Evolutionary conservation across 2,113 vertebrate genomes (phyloP), one percentile per base, ranked within the genome.

Genomic region (Holacanthus passer): DNA sequence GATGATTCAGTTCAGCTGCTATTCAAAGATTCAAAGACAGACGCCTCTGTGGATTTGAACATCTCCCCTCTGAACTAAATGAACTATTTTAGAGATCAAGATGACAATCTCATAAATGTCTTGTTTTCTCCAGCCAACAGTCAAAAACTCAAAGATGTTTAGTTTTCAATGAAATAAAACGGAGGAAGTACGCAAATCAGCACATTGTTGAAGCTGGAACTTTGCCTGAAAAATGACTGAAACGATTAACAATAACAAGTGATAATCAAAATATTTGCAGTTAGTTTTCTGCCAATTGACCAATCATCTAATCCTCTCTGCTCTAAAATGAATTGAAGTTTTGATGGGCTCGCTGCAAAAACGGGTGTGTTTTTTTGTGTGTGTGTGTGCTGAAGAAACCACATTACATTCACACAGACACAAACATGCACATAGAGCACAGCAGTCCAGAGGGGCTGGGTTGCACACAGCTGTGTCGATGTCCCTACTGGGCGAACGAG

Each of bases 401-500:
- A 5, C 29, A 47, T 17, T 22, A 50, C 19, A 19, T 24, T 24
- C 7, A 22, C 37, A 29, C 32, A 13, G 1, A 13, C 68, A 45
- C 70, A 48, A 32, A 70, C 43, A 22, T 43, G 22, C 43, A 56
- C 2, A 4, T 27, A 0, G n/a, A n/a, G n/a, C 29, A 48, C 9
- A 59, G n/a, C 37, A 70, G 58, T 65, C 39, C 13, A 56, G 58
- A 60, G 39, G 53, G 58, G 52, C 63, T 32, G 7, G 43, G 59
- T 73, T n/a, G 78, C 80, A 70, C 63, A 71, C 84, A 81, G 89
- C 76, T 85, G 87, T 84, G 81, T 52, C 52, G 3, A 43, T 1
- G 4, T 83, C 65, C 69, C 70, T 50, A 5, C 37, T 68, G 66
- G 76, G 55, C 58, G 32, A 37, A 53, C 22, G 62, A 81, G 58